phyloP scores from a whole-genome alignment of 1,140 invertebrate species.

The Macrobrachium nipponense region DNA sequence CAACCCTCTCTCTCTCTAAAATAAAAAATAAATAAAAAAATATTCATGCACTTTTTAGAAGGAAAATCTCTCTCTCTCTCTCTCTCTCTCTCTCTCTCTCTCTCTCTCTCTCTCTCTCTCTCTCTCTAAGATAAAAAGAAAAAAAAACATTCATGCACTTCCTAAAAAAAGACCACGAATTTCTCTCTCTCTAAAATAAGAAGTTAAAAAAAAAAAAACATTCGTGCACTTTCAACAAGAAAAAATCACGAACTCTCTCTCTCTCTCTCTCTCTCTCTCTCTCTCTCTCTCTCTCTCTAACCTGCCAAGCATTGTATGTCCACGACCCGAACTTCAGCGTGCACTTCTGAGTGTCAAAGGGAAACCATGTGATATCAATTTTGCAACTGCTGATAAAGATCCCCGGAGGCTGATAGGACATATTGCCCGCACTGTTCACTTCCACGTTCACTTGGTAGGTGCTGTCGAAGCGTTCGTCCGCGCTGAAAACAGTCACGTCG shows the following conservation, averaged over 20 bases:
- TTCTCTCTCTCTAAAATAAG: no score
- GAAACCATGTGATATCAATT: conserved; percentile 99
- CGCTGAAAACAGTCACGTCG: conserved; percentile 74
- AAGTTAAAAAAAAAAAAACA: no score
- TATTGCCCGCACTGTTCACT: conserved; percentile 92
- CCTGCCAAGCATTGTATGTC: conserved; percentile 96
- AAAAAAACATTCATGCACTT: no score
- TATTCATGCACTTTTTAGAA: no score
- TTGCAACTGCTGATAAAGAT: conserved; percentile 99
- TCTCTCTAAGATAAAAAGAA: background rate
- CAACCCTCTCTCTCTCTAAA: no score
- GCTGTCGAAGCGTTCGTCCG: conserved; percentile 97
- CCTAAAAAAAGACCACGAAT: no score
- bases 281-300: conserved; percentile 66
- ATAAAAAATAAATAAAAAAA: no score
- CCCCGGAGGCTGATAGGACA: conserved; percentile 94
- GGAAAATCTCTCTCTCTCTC: background rate
- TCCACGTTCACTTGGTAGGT: conserved; percentile 98
- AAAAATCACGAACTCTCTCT: background rate
- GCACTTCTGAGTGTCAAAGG: conserved; percentile 98
- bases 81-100: conserved; percentile 7
- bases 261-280: conserved; percentile 3
- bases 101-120: conserved; percentile 1
- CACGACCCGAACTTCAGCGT: conserved; percentile 98
- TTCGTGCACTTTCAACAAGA: no score